Evolutionary conservation across 2,888 invertebrate genomes (phyloP).

Genomic region (Spatulosminthurus flaviceps): DNA sequence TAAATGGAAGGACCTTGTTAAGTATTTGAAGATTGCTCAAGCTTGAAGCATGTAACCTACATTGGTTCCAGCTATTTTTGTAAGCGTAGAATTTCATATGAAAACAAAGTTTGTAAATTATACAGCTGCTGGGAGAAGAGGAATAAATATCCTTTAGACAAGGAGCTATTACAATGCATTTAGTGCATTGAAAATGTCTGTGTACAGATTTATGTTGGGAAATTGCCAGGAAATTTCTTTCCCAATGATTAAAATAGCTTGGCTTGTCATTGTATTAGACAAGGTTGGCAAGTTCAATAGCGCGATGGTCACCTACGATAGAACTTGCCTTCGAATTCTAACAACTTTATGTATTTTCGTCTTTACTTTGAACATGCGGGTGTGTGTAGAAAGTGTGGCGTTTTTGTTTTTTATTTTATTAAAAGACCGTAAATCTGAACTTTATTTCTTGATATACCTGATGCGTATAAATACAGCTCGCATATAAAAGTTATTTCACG

Average conservation of each 20-base stretch:
- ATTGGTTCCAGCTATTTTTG: too few species aligned
- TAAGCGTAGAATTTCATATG: neutral
- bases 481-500: too few species aligned
- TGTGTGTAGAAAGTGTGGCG: too few species aligned
- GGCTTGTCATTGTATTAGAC: neutral
- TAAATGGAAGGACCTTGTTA: too few species aligned
- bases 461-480: too few species aligned
- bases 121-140: neutral
- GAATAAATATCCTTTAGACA: neutral
- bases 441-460: too few species aligned
- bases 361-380: neutral
- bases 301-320: neutral
- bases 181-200: conserved; percentile 2
- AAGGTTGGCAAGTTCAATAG: conserved; percentile 10
- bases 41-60: too few species aligned
- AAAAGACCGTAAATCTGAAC: too few species aligned
- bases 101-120: neutral
- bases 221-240: neutral
- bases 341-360: neutral
- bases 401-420: too few species aligned
- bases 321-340: neutral
- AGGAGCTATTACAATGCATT: conserved; percentile 14
- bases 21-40: too few species aligned
- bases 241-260: conserved; percentile 9
- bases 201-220: neutral